Evolutionary conservation across 30 jellyfish, hydroid and myxozoan species (phyloP), one percentile per base, ranked within the genome.

Genomic region (Cassiopea xamachana): DNA sequence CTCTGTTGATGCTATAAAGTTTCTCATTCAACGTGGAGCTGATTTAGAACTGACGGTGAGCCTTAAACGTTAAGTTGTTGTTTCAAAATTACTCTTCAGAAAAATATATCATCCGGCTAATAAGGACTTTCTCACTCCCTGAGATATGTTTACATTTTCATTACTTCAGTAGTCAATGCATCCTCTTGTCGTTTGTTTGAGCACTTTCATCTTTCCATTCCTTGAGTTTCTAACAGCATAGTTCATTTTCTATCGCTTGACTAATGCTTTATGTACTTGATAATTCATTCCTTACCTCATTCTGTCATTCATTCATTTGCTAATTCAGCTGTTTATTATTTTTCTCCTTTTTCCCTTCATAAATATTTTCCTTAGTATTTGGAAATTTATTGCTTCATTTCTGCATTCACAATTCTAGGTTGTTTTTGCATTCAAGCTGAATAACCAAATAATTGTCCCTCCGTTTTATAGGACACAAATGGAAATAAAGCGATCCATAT

Each of bases 401-500:
- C 39, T 27, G 0, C 39, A 27, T 27, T 27, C 39, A 27, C 39
- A 27, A 27, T 0, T 27, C 39, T 27, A 27, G 39, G 39, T 27
- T 27, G 0, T 27, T 27, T 27, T 27, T 27, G 39, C 39, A 27
- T 27, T 27, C 39, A 27, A 27, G 39, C 39, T 27, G 39, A 27
- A 27, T 0, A 27, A 27, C 0, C 0, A 55, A 10, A 55, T 0
- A 0, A 3, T 55, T 0, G 0, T 3, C 7, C 12, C 12, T 6
- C 7, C 12, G 0, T 46, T n/a, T 72, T 10, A 9, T 19, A 93
- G 97, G 98, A 90, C 77, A 84, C 84, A 59, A 97, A 90, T 76
- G 98, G 98, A 51, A 97, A 90, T 90, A 50, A 94, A 80, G 98
- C 98, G 39, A 76, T 85, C 47, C 98, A 94, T 73, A 97, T 90